phyloP scores from a whole-genome alignment of 2,888 invertebrate genomes.

The Actias luna region DNA sequence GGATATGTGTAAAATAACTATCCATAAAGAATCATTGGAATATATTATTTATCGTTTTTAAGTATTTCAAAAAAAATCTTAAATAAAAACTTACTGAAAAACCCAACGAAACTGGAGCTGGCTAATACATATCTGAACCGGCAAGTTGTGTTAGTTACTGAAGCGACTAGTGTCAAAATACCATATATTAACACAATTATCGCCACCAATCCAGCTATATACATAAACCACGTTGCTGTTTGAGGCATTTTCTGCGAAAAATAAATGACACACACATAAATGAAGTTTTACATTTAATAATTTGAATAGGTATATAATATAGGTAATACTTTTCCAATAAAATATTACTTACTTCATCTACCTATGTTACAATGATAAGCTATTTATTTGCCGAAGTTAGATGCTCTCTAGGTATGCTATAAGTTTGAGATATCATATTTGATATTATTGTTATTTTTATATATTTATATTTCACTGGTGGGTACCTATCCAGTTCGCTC shows the following conservation, averaged over 20 bases:
- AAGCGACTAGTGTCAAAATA: slow-evolving; percentile 2
- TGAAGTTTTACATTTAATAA: no score
- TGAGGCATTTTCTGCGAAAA: slow-evolving; percentile 12
- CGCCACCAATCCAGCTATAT: slow-evolving; percentile 7
- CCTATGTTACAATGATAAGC: no score
- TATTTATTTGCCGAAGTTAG: neutral
- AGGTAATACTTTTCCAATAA: no score
- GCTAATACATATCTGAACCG: slow-evolving; percentile 18
- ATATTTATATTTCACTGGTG: no score
- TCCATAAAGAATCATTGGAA: no score
- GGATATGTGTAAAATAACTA: no score
- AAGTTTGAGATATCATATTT: neutral
- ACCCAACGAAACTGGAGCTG: slow-evolving; percentile 14
- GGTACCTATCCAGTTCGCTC: no score
- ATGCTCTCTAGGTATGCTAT: neutral
- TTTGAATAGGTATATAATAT: no score
- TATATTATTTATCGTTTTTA: neutral
- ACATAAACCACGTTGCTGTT: slow-evolving; percentile 27
- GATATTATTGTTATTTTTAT: no score
- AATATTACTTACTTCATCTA: no score
- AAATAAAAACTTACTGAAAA: slow-evolving; percentile 22
- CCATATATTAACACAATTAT: neutral
- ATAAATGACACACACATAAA: no score
- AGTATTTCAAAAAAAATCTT: neutral
- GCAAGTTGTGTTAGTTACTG: neutral